Conservation (phyloP, 2,888 invertebrate species). For the Amphipyra tragopoginis region DNA sequence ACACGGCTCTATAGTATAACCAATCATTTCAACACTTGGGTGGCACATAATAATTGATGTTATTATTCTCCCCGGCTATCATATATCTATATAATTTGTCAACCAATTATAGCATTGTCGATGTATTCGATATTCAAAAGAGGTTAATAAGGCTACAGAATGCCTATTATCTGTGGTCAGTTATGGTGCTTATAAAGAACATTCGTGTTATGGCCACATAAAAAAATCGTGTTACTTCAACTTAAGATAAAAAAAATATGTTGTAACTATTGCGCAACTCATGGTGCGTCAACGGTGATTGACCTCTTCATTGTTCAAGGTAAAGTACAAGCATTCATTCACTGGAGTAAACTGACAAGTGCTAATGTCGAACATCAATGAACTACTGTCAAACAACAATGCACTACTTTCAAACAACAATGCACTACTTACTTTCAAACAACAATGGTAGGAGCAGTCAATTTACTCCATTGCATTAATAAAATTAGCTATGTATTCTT, state of each 20-base stretch:
- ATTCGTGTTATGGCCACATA: not conserved
- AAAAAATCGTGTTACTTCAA: not conserved
- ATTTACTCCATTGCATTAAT: too few relatives aligned
- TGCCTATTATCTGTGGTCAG: slow-evolving; percentile 30
- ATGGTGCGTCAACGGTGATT: not conserved
- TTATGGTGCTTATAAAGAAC: not conserved
- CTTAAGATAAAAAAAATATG: not conserved
- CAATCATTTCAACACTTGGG: slow-evolving; percentile 39
- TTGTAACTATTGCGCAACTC: slow-evolving; percentile 6
- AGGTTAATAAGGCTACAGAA: not conserved
- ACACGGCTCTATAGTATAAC: slow-evolving; percentile 5
- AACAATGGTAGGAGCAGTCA: too few relatives aligned
- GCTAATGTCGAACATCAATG: too few relatives aligned
- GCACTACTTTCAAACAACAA: too few relatives aligned
- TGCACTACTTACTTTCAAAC: too few relatives aligned
- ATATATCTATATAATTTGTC: slow-evolving; percentile 24
- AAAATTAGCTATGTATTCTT: too few relatives aligned
- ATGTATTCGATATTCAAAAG: slow-evolving; percentile 1
- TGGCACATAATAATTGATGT: slow-evolving; percentile 16
- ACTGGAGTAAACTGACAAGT: too few relatives aligned
- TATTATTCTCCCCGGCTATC: slow-evolving; percentile 9
- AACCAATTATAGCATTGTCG: slow-evolving; percentile 5
- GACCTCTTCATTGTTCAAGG: slow-evolving; percentile 7
- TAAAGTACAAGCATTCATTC: too few relatives aligned
- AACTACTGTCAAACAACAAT: too few relatives aligned